These are phyloP conservation scores for Chinchilla lanigera DNA, from an alignment of 2,113 vertebrate species.

Conservation along the genomic window DNA sequence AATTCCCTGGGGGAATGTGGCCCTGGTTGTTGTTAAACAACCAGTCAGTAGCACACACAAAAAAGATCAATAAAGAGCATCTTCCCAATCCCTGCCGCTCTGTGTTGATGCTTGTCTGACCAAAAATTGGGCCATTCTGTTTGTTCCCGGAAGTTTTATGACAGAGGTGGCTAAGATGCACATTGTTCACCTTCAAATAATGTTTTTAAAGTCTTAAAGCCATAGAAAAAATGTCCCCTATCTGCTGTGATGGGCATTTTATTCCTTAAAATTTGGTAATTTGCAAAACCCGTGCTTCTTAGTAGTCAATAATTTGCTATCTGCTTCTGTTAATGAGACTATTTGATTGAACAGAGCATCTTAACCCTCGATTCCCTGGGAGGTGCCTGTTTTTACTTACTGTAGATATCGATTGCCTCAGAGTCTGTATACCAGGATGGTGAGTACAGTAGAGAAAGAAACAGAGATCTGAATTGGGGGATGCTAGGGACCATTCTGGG, in stretches of 20 bases:
- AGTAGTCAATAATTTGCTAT: background rate
- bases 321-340: background rate
- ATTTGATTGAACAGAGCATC: background rate
- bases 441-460: background rate
- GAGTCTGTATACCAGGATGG: background rate
- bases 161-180: background rate
- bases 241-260: background rate
- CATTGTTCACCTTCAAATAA: background rate
- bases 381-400: background rate
- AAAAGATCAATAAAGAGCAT: background rate
- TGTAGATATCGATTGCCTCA: background rate
- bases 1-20: background rate
- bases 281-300: background rate
- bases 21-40: background rate
- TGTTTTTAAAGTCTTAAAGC: background rate
- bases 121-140: background rate
- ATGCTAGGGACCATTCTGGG: background rate
- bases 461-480: background rate
- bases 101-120: background rate
- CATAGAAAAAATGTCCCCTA: background rate
- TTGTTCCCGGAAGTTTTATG: background rate
- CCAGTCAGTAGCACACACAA: constrained; percentile 13
- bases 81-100: background rate
- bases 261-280: background rate
- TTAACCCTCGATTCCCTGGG: background rate